Evolutionary conservation across 2,797 vertebrate genomes (phyloP), one percentile per base, ranked within the genome.

Genomic region (Sebastes hubbsi): DNA sequence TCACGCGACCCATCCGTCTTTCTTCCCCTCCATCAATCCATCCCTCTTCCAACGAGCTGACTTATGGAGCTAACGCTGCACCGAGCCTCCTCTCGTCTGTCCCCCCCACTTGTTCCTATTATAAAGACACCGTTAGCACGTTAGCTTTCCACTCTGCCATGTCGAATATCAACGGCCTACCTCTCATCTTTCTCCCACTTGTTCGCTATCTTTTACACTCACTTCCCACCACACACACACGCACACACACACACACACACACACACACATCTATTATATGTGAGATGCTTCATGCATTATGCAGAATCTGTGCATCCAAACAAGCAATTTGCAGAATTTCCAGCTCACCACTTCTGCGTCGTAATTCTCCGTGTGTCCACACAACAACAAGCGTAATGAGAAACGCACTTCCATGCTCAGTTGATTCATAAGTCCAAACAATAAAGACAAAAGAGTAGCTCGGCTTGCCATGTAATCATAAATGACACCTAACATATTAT

Each of bases 261-360:
- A 46, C 32, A 64, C 73, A 25, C 64, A 25, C 36, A n/a, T 77
- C 86, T 83, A 77, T 86, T 69, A 75, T 83, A 73, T 75, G 80
- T 87, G 79, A 70, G 75, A 81, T 83, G 67, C 77, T 83, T 85
- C 82, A 87, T 89, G 85, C 87, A 92, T 91, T 81, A 87, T 87
- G 84, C 84, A 85, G 82, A 85, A 60, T 85, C 78, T 81, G 78
- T 82, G 78, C 84, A 81, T 92, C 82, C 75, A 87, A 86, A 90
- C 84, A 88, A 88, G 81, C 86, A 88, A 90, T 88, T 91, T 90
- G 81, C 84, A 62, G 82, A 82, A 79, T 89, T 88, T 88, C 78
- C 84, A 83, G 75, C 83, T 87, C 85, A 78, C 85, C 72, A 85
- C 80, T 86, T 85, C 82, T 74, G 66, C 80, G 75, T 59, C 61